phyloP scores from a whole-genome alignment of 2,797 vertebrate species.

The Scolopax rusticola region DNA sequence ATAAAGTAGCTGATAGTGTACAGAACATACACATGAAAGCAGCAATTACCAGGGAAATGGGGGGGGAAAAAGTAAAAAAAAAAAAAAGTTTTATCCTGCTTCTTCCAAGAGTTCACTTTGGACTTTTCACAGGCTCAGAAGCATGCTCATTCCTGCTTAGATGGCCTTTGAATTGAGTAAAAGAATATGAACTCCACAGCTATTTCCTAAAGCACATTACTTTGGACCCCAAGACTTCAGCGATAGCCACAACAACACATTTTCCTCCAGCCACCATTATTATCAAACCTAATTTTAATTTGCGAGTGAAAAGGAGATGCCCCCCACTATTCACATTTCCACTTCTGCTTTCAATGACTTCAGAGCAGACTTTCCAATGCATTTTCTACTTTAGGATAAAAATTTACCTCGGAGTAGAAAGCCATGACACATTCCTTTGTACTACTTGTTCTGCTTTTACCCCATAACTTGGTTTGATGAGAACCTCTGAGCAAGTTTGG shows the following conservation, averaged over 20 bases:
- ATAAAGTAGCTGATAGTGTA: not conserved
- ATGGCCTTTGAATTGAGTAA: not conserved
- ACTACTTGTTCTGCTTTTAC: not conserved
- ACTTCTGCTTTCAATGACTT: not conserved
- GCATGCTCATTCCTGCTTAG: not conserved
- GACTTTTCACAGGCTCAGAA: not conserved
- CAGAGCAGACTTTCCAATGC: not conserved
- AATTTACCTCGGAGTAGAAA: not conserved
- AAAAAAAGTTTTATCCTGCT: not conserved
- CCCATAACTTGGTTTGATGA: not conserved
- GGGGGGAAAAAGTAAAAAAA: rapidly evolving
- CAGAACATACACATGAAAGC: not conserved
- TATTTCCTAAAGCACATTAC: not conserved
- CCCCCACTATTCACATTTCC: not conserved
- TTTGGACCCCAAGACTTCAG: not conserved
- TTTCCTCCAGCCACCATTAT: not conserved
- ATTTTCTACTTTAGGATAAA: not conserved
- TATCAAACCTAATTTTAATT: not conserved
- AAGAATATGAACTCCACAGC: not conserved
- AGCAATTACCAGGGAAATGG: not conserved
- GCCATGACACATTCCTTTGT: not conserved
- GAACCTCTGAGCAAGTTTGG: not conserved
- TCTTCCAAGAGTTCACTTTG: not conserved
- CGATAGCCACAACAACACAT: not conserved
- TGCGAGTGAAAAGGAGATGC: not conserved